Evolutionary conservation across 1,140 invertebrate genomes (phyloP), one percentile per base, ranked within the genome.

Genomic region (Drosophila sp.): DNA sequence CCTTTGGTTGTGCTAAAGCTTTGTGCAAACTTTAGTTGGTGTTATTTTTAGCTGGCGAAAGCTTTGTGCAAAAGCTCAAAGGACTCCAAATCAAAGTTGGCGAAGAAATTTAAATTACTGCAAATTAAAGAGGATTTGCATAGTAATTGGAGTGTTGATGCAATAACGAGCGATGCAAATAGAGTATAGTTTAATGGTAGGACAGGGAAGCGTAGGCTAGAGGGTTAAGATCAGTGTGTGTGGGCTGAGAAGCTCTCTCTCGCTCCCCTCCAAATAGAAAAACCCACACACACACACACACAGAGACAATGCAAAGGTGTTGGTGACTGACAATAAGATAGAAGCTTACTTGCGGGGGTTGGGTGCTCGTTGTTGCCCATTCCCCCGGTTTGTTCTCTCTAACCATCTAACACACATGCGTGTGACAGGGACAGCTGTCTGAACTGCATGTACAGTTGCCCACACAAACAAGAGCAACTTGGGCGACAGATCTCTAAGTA

Each of bases 401-500:
- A 23, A 29, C 72, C 54, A 33, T 75, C 70, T 50, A 38, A 72
- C 23, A 58, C 38, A 47, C 60, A 54, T 73, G 62, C 35, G 82
- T 67, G 55, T 54, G 66, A 87, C 61, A 62, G 56, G 61, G 84
- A 74, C 72, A 76, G 84, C 79, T 74, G 70, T 68, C 68, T 76
- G 84, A 71, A 56, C 70, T 64, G 69, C 68, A 68, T 86, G 83
- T 76, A 89, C 84, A 83, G 80, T 83, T 87, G 79, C 81, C 80
- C 83, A 86, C 84, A 87, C 84, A 89, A 44, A 70, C 64, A 68
- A 41, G 35, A 75, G 75, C 66, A 85, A 65, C 66, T 78, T 89
- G 80, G 83, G 83, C 83, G 83, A 86, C 83, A 86, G 83, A 83
- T 86, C 84, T 86, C 84, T 86, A 86, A 86, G 83, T 86, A 86